These are phyloP conservation scores for Parazoanthus atlanticus DNA, from an alignment of 92 coral and sea anemone species.

Conservation along the genomic window DNA sequence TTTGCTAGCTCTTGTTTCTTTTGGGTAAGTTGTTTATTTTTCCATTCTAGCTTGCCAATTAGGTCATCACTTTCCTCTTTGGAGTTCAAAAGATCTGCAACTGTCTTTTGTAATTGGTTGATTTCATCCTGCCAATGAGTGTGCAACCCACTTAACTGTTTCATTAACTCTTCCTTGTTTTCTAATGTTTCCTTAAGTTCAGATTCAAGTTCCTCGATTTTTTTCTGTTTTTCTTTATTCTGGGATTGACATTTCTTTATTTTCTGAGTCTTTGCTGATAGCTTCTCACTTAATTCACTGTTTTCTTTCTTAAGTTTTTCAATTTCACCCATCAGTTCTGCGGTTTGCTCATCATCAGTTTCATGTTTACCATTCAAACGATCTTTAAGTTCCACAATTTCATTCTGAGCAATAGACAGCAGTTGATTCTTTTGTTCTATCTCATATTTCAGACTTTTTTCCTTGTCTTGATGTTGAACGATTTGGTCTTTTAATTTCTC, in stretches of 20 bases:
- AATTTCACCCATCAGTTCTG: conserved; percentile 63
- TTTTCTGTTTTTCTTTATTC: conserved; percentile 70
- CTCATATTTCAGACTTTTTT: conserved; percentile 52
- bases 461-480: conserved; percentile 63
- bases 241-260: conserved; percentile 68
- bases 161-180: conserved; percentile 67
- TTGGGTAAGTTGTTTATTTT: conserved; percentile 80
- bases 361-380: conserved; percentile 52
- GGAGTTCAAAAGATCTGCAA: conserved; percentile 63
- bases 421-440: conserved; percentile 66
- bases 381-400: conserved; percentile 75
- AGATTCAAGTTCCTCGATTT: conserved; percentile 64
- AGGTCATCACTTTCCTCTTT: conserved; percentile 72
- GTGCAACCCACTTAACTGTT: conserved; percentile 67
- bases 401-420: conserved; percentile 66
- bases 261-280: conserved; percentile 66
- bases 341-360: conserved; percentile 64
- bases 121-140: conserved; percentile 82
- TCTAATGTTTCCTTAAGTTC: conserved; percentile 64
- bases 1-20: conserved; percentile 68
- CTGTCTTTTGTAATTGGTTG: conserved; percentile 62
- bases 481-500: conserved; percentile 80
- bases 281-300: conserved; percentile 51
- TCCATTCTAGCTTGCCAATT: conserved; percentile 75
- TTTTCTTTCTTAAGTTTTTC: conserved; percentile 70